Evolutionary conservation across 1,140 invertebrate species (phyloP).

Genomic region (Formica exsecta): DNA sequence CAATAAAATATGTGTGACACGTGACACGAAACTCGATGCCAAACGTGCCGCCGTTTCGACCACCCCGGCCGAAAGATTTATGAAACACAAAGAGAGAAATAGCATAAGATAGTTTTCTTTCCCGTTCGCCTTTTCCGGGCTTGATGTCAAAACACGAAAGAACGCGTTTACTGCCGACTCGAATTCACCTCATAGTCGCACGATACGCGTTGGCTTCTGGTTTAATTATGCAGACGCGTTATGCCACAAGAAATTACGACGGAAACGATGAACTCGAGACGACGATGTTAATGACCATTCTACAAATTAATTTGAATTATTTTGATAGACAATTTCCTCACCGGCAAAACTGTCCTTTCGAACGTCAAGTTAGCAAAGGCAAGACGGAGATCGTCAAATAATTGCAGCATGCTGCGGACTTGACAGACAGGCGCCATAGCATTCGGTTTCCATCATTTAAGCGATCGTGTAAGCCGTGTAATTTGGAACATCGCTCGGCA

Average conservation of each 20-base stretch:
- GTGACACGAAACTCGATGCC: slow-evolving; percentile 77
- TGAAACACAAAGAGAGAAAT: slow-evolving; percentile 75
- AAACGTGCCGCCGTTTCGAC: slow-evolving; percentile 61
- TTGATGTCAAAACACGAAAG: slow-evolving; percentile 59
- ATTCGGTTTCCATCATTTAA: slow-evolving; percentile 79
- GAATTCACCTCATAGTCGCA: slow-evolving; percentile 3
- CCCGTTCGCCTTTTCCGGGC: slow-evolving; percentile 38
- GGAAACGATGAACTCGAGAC: slow-evolving; percentile 6
- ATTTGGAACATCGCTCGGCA: slow-evolving; percentile 70
- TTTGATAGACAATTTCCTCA: slow-evolving; percentile 81
- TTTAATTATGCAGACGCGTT: neutral
- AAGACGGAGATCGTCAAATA: slow-evolving; percentile 60
- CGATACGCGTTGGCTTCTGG: neutral
- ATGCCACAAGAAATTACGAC: neutral
- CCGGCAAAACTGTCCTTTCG: slow-evolving; percentile 67
- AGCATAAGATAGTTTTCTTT: slow-evolving; percentile 62
- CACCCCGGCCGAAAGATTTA: slow-evolving; percentile 79
- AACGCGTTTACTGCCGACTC: slow-evolving; percentile 9
- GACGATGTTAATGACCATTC: slow-evolving; percentile 10
- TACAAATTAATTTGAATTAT: slow-evolving; percentile 82
- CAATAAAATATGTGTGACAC: slow-evolving; percentile 78
- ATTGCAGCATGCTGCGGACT: slow-evolving; percentile 75
- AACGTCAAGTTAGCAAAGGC: slow-evolving; percentile 54
- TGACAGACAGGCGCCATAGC: slow-evolving; percentile 75
- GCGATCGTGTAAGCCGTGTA: slow-evolving; percentile 66